phyloP scores from a whole-genome alignment of 2,888 invertebrate genomes.

The Eilema depressum region DNA sequence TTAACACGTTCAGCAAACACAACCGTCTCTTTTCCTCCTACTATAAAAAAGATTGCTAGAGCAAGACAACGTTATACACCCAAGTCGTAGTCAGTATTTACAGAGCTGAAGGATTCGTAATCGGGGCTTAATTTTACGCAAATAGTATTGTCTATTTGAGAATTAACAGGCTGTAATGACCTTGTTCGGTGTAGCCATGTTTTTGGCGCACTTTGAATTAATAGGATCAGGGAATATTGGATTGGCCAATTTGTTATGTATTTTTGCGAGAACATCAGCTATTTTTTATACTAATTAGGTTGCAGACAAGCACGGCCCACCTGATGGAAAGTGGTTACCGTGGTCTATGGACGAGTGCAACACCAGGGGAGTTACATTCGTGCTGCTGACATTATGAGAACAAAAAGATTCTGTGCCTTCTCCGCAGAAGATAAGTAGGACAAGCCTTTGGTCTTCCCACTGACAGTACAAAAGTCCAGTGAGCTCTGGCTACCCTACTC shows the following conservation, averaged over 20 bases:
- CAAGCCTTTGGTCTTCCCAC: too few species aligned
- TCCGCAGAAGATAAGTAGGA: too few species aligned
- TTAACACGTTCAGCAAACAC: conserved; percentile 23
- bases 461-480: too few species aligned
- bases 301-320: too few species aligned
- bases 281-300: too few species aligned
- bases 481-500: too few species aligned
- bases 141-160: conserved; percentile 46
- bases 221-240: conserved; percentile 3
- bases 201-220: conserved; percentile 14
- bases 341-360: too few species aligned
- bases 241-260: background rate
- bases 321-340: too few species aligned
- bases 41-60: background rate
- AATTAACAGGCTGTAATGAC: conserved; percentile 38
- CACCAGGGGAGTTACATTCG: too few species aligned
- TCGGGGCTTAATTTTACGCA: conserved; percentile 47
- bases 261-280: background rate
- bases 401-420: too few species aligned
- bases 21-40: conserved; percentile 26
- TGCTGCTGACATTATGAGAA: too few species aligned
- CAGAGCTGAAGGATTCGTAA: conserved; percentile 40
- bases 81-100: conserved; percentile 28
- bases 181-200: conserved; percentile 24
- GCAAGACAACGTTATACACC: conserved; percentile 16